A percentile compares a stretch with the other conserved stretches of the same genome.
phyloP scores from a whole-genome alignment of 2,113 vertebrate species.

The Calyptomena viridis region DNA sequence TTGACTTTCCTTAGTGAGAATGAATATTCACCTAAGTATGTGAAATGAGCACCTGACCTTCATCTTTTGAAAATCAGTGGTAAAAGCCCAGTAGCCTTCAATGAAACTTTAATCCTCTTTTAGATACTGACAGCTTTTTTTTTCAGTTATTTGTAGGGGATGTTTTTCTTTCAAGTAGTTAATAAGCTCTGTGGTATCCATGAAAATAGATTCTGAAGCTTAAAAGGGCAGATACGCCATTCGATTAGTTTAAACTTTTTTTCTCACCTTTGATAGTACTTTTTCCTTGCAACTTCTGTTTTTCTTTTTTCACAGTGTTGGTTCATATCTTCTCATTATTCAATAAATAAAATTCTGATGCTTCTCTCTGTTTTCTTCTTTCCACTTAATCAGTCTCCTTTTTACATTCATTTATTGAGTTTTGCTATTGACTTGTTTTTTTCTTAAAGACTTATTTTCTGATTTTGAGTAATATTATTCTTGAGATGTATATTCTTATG shows the following conservation, averaged over 20 bases:
- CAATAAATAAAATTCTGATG: background rate
- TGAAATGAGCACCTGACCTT: background rate
- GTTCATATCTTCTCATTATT: background rate
- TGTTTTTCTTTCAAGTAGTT: background rate
- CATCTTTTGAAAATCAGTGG: background rate
- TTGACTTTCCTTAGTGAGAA: background rate
- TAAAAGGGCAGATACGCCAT: background rate
- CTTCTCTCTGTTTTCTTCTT: background rate
- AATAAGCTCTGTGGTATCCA: background rate
- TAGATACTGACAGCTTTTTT: background rate
- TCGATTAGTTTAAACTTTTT: background rate
- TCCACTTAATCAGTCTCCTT: background rate
- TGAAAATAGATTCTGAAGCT: background rate
- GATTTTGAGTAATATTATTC: background rate
- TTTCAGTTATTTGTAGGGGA: background rate
- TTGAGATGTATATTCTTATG: background rate
- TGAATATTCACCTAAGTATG: background rate
- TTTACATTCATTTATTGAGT: background rate
- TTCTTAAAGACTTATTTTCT: background rate
- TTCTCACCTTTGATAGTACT: background rate
- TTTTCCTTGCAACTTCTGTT: background rate
- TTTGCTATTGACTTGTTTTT: background rate
- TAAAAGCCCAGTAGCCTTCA: background rate
- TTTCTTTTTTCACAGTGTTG: background rate
- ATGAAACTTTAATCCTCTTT: background rate